Percentiles rank a stretch among this genome's conserved stretches.
Evolutionary conservation across 2,797 vertebrate species (phyloP).

Genomic region (Cryptoprocta ferox): DNA sequence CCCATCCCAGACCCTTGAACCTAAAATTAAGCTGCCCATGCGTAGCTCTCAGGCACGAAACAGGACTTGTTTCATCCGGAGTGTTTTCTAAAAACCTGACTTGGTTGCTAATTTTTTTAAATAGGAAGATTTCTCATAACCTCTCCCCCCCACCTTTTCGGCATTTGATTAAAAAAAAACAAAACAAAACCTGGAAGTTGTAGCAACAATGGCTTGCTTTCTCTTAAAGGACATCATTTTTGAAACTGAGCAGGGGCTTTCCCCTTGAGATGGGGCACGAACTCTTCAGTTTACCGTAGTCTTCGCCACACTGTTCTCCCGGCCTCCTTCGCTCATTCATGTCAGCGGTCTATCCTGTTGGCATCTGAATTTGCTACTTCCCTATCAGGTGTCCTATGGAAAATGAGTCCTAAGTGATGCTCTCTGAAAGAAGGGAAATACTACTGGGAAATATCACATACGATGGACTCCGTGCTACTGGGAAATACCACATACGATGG

Average conservation of each 20-base stretch:
- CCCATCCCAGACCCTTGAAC: background rate
- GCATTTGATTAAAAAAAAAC: background rate
- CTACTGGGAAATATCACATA: background rate
- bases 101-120: background rate
- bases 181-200: background rate
- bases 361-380: background rate
- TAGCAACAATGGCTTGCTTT: background rate
- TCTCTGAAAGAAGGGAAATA: background rate
- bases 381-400: background rate
- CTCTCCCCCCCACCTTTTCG: background rate
- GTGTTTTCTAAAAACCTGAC: background rate
- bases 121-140: background rate
- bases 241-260: background rate
- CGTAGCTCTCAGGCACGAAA: background rate
- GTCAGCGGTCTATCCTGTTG: fast-evolving
- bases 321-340: background rate
- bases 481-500: background rate
- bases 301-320: fast-evolving
- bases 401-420: background rate
- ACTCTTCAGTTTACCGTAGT: background rate
- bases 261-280: no score
- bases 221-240: background rate
- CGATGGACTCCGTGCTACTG: background rate
- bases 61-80: background rate
- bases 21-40: background rate